Percentiles rank a stretch among this genome's conserved stretches.
Evolutionary conservation across 2,888 invertebrate species (phyloP).

Genomic region (Drosophila maculinotata): DNA sequence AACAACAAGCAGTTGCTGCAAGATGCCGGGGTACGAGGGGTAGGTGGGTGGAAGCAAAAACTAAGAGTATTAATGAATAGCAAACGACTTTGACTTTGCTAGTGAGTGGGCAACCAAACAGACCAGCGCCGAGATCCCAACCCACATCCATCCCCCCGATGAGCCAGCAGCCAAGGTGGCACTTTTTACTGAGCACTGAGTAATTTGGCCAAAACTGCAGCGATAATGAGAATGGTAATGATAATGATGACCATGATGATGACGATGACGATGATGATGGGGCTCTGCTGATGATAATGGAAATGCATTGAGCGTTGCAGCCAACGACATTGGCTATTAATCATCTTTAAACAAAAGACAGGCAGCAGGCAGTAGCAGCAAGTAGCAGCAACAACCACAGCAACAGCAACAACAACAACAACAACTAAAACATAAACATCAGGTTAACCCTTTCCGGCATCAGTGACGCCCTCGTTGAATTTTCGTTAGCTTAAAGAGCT

Average conservation of each 20-base stretch:
- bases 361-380: conserved; percentile 49
- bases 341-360: conserved; percentile 83
- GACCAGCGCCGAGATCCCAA: conserved; percentile 24
- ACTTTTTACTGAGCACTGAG: conserved; percentile 67
- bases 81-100: conserved; percentile 78
- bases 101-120: conserved; percentile 52
- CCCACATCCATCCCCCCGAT: background rate
- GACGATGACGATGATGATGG: conserved; percentile 32
- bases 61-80: conserved; percentile 81
- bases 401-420: conserved; percentile 35
- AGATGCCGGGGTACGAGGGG: background rate
- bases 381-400: conserved; percentile 27
- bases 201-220: conserved; percentile 67
- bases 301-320: conserved; percentile 75
- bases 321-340: conserved; percentile 81
- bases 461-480: conserved; percentile 50
- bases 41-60: conserved; percentile 52
- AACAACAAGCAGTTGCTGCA: conserved; percentile 31
- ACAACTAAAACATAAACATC: conserved; percentile 79
- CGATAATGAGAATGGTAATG: conserved; percentile 23
- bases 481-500: conserved; percentile 60
- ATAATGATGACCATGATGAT: conserved; percentile 19
- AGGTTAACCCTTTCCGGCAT: conserved; percentile 78
- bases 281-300: conserved; percentile 70
- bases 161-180: conserved; percentile 27